Percentiles rank a stretch among this genome's conserved stretches.
Conservation (phyloP, 2,113 vertebrate genomes). For the Percopsis transmontana region DNA sequence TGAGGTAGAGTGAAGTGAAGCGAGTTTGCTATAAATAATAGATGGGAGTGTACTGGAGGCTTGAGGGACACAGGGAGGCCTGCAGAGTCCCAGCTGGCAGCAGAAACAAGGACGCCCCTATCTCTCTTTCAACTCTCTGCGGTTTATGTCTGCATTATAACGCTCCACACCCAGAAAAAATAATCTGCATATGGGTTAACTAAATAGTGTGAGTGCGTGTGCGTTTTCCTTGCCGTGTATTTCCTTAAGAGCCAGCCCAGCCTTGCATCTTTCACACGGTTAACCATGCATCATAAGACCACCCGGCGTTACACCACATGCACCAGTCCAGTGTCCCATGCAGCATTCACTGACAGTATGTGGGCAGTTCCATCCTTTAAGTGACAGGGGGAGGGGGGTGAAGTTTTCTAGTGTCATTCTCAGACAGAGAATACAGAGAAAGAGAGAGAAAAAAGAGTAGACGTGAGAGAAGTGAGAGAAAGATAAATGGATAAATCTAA, state of each 20-base stretch:
- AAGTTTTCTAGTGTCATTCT: slow-evolving; percentile 65
- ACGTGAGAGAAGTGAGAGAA: slow-evolving; percentile 15
- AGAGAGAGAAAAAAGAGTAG: slow-evolving; percentile 62
- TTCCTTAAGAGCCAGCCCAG: slow-evolving; percentile 44
- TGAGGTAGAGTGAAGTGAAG: slow-evolving; percentile 34
- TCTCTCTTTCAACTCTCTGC: slow-evolving; percentile 17
- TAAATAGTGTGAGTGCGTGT: too few relatives aligned
- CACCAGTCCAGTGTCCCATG: slow-evolving; percentile 78
- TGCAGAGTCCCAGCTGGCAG: slow-evolving; percentile 51
- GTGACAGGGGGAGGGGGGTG: slow-evolving; percentile 35
- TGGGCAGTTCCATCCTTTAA: slow-evolving; percentile 67
- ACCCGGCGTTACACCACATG: slow-evolving; percentile 70
- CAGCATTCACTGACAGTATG: slow-evolving; percentile 77
- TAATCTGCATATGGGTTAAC: too few relatives aligned
- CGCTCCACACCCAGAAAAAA: not conserved
- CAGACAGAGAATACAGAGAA: slow-evolving; percentile 68
- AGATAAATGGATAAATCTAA: slow-evolving; percentile 9
- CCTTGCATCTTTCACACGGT: slow-evolving; percentile 54
- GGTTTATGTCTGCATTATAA: not conserved
- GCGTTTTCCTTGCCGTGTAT: not conserved
- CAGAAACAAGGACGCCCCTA: slow-evolving; percentile 61
- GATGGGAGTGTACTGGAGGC: slow-evolving; percentile 59
- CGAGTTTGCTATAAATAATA: slow-evolving; percentile 71
- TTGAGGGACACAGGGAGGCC: slow-evolving; percentile 60
- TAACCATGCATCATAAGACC: slow-evolving; percentile 65